Percentiles rank a stretch among this genome's conserved stretches.
phyloP scores from a whole-genome alignment of 2,888 invertebrate genomes.

The Resseliella maxima region DNA sequence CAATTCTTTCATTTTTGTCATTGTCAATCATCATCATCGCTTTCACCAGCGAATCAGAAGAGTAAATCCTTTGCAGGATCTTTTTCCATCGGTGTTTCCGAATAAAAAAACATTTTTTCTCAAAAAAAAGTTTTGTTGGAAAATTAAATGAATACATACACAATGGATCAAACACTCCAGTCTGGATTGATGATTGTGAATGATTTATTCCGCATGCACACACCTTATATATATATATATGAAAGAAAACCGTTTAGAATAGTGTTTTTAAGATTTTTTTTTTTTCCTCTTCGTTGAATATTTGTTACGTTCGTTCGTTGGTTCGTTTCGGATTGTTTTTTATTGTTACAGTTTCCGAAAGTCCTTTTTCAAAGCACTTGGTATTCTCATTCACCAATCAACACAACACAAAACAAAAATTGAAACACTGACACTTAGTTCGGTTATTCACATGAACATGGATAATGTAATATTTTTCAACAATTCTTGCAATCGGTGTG shows the following conservation, averaged over 20 bases:
- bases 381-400: background rate
- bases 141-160: conserved; percentile 38
- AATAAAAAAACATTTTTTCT: background rate
- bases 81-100: conserved; percentile 15
- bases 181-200: background rate
- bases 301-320: no score
- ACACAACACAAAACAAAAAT: background rate
- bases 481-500: background rate
- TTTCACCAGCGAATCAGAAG: conserved; percentile 2
- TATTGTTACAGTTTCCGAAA: conserved; percentile 51
- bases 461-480: conserved; percentile 1
- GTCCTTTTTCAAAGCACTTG: conserved; percentile 10
- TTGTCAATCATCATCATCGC: conserved; percentile 31
- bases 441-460: background rate
- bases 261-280: background rate
- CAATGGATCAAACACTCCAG: conserved; percentile 37
- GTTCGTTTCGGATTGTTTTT: no score
- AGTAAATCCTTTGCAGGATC: background rate
- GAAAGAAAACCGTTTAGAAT: background rate
- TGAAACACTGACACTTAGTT: background rate
- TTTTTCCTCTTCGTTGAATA: background rate
- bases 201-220: conserved; percentile 21
- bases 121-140: background rate
- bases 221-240: background rate
- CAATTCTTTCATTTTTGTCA: conserved; percentile 2